Base-by-base conservation (phyloP, 2,888 invertebrate species). In the Pterostichus niger region DNA sequence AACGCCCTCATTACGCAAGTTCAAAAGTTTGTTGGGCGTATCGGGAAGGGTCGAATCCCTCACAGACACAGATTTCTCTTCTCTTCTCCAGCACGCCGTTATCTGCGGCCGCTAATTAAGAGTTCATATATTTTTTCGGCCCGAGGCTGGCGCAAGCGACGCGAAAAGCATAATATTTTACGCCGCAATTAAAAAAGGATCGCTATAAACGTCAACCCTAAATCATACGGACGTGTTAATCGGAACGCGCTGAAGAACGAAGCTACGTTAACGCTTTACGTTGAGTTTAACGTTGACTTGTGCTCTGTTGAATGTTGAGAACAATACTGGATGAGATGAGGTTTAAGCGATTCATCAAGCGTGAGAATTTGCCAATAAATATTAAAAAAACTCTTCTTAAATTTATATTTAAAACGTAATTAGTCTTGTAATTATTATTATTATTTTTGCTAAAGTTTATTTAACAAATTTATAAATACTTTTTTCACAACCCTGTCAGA, bases 61-160 rank as follows among this genome's bases (percentile, higher is more conserved):
- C 17, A 33, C 24, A 61, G 64, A 33, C 64, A 13, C n/a, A 64
- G 40, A 64, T 64, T 35, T 64, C 73, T 75, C 75, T 33, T 73
- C 49, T 33, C 35, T 11, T 52, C 71, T 52, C 49, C 52, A 15
- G 46, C 33, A 40, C 40, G 68, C 35, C 56, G 83, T 77, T 83
- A 83, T 83, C 83, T 83, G 59, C 64, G 77, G 76, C 46, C 64
- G 86, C 88, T 88, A 88, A 88, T 88, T 88, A 88, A 87, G 87
- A 87, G 87, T 87, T 87, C 88, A 87, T 88, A 88, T 87, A 86
- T 88, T 88, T 88, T 87, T 83, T 77, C 40, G 64, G 76, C 83
- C 59, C 44, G 64, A 68, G 31, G 83, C 76, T 31, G 17, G 24
- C 17, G 68, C 81, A 56, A 56, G 81, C 85, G 84, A 84, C 84